Evolutionary conservation across 2,797 vertebrate species (phyloP), one percentile per base, ranked within the genome.

Genomic region (Acanthornis magna): DNA sequence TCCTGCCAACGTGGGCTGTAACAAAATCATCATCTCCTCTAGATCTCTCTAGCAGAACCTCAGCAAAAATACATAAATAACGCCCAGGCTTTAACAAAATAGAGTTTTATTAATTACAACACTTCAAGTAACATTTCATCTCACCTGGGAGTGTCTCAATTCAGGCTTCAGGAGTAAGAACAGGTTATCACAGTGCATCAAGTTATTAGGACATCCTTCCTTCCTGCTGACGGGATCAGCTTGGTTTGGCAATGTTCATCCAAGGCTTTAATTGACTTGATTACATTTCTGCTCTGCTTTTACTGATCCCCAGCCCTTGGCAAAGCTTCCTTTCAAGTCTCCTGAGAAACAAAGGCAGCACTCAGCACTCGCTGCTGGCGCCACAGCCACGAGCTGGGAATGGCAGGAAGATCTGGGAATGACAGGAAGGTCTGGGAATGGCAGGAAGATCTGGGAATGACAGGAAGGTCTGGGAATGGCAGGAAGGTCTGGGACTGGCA

Each of bases 41-140:
- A 40, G 34, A 58, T 47, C 32, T 80, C 70, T 5, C 15, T 6
- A 74, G 45, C 55, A 53, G 29, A 54, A 34, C 53, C 48, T 61
- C 36, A 16, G 48, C 6, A 77, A 29, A 38, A 78, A 32, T 3
- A n/a, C 10, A 10, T 30, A 47, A 57, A 45, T 11, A 76, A 82
- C 5, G 4, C 26, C 20, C 43, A 61, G 1, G 2, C 14, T 27
- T 85, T 88, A 80, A 67, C 32, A 67, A 93, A 92, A 29, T 26
- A 13, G 6, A 27, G 7, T 21, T 88, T 94, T 96, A 88, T 91
- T 95, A 10, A 51, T 63, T 63, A 34, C 32, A 91, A 45, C 40
- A 40, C 27, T 93, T 89, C 53, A 77, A 68, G 65, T 73, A 85
- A 45, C 26, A 57, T 55, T 86, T 86, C 0, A 0, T 10, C 61